Evolutionary conservation across 53 echinoderm and acorn worm genomes (phyloP).

Genomic region (Temnopleurus reevesii): DNA sequence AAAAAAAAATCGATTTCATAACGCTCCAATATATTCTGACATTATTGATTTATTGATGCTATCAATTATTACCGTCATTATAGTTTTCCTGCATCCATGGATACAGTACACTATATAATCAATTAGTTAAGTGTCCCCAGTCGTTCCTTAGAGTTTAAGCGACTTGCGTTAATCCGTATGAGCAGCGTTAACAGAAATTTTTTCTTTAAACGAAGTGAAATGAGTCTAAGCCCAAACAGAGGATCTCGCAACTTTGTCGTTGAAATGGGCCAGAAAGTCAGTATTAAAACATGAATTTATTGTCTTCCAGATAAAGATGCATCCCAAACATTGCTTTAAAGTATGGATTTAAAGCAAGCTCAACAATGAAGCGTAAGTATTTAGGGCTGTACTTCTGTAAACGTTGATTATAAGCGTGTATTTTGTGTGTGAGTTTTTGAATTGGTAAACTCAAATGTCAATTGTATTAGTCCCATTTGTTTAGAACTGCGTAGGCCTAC

Average conservation of each 20-base stretch:
- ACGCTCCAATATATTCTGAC: too few species aligned
- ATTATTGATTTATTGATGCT: too few species aligned
- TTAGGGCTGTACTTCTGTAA: background rate
- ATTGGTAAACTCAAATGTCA: background rate
- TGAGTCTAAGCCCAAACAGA: background rate
- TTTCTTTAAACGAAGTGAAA: background rate
- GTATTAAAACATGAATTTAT: background rate
- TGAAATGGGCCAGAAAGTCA: background rate
- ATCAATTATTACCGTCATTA: too few species aligned
- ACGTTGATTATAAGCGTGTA: background rate
- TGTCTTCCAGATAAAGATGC: conserved; percentile 7
- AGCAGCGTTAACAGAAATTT: too few species aligned
- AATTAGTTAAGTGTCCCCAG: background rate
- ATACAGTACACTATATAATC: background rate
- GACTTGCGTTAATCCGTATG: too few species aligned
- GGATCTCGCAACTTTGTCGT: background rate
- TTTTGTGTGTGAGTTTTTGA: background rate
- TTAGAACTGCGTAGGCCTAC: background rate
- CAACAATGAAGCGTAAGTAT: conserved; percentile 34
- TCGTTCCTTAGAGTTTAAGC: conserved; percentile 25
- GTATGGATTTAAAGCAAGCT: background rate
- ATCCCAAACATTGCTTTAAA: background rate
- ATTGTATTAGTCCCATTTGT: background rate
- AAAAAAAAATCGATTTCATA: too few species aligned
- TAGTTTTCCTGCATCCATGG: background rate